These are phyloP conservation scores for Agriotes lineatus DNA, from an alignment of 2,888 invertebrate genomes.

Conservation along the genomic window DNA sequence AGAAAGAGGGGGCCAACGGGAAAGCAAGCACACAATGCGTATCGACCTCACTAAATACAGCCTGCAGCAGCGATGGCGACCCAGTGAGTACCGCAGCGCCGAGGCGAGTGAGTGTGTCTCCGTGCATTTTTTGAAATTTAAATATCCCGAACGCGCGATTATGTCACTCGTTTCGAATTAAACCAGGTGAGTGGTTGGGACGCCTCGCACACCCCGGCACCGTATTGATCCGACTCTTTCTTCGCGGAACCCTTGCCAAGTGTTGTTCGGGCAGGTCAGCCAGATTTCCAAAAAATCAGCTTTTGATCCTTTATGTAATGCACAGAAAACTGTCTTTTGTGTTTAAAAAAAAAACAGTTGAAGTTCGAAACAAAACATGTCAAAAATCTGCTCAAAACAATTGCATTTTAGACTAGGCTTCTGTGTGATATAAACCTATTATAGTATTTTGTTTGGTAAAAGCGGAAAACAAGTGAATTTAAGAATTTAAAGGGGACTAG, in stretches of 20 bases:
- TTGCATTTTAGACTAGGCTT: no score
- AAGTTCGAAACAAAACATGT: no score
- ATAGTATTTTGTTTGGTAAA: no score
- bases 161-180: constrained; percentile 1
- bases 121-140: constrained; percentile 15
- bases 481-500: no score
- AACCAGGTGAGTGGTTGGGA: background rate
- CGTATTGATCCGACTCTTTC: constrained; percentile 5
- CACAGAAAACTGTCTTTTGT: no score
- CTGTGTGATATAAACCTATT: no score
- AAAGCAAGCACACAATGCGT: constrained; percentile 26
- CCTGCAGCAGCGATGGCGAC: constrained; percentile 35
- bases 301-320: background rate
- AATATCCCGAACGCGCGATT: background rate
- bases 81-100: constrained; percentile 39
- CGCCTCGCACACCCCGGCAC: background rate
- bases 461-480: no score
- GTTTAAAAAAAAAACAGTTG: no score
- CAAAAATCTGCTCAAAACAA: no score
- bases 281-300: background rate
- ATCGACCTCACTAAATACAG: constrained; percentile 41
- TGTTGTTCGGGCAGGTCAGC: constrained; percentile 14
- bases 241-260: background rate
- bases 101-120: constrained; percentile 22
- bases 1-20: constrained; percentile 16